phyloP scores from a whole-genome alignment of 2,797 vertebrate species.

The Scyliorhinus canicula region DNA sequence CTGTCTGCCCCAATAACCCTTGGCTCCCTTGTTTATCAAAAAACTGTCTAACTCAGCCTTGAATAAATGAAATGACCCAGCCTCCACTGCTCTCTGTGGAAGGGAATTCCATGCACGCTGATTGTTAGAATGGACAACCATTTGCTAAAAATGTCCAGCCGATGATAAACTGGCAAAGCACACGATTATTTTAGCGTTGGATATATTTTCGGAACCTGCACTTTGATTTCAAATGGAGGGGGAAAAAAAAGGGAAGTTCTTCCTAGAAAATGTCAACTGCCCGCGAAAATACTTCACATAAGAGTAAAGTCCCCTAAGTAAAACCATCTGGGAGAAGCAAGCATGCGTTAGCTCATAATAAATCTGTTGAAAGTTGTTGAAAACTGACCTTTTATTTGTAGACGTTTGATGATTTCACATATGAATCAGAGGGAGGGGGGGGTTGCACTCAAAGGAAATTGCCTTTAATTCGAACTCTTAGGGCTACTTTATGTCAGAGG shows the following conservation, averaged over 20 bases:
- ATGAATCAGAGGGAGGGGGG: constrained; percentile 47
- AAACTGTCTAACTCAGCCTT: too few species aligned
- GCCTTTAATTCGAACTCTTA: constrained; percentile 60
- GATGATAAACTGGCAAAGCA: not conserved
- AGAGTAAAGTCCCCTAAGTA: constrained; percentile 7
- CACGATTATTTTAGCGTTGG: not conserved
- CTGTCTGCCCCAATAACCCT: too few species aligned
- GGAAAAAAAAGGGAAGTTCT: not conserved
- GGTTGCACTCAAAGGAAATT: constrained; percentile 62
- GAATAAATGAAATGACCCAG: too few species aligned
- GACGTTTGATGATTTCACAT: constrained; percentile 35
- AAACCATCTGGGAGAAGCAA: constrained; percentile 31
- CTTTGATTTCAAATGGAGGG: not conserved
- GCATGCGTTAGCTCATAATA: constrained; percentile 34
- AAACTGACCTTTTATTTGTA: constrained; percentile 34
- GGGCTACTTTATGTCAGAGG: constrained; percentile 63
- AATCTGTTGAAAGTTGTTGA: constrained; percentile 32
- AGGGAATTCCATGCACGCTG: not conserved
- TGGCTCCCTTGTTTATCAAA: too few species aligned
- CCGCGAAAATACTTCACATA: constrained; percentile 1
- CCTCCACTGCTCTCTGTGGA: too few species aligned
- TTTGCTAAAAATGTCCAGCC: not conserved
- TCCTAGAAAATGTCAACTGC: constrained; percentile 18
- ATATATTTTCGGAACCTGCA: not conserved
- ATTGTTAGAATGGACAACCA: not conserved